These are phyloP conservation scores for Vulpes vulpes DNA, from an alignment of 2,113 vertebrate genomes.

Conservation along the genomic window DNA sequence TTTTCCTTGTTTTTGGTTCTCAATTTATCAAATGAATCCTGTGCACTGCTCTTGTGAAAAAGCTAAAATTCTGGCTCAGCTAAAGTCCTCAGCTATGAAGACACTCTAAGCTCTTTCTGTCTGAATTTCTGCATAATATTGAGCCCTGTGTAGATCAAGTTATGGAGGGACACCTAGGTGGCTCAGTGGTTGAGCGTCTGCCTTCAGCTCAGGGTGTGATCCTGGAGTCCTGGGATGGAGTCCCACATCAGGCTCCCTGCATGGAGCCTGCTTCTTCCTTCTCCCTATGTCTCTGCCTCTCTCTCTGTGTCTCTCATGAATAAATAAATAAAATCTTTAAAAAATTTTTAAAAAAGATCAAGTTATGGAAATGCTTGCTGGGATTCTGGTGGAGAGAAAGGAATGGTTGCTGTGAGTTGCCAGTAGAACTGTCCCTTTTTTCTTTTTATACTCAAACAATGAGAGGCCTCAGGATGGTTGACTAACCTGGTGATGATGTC, in stretches of 20 bases:
- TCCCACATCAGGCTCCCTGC: no score
- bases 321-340: no score
- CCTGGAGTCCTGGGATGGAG: no score
- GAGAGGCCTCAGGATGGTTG: neutral
- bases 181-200: no score
- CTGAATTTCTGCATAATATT: neutral
- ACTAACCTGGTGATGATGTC: slow-evolving; percentile 93
- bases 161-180: no score
- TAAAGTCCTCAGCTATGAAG: neutral
- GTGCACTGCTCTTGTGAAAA: neutral
- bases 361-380: neutral
- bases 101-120: neutral
- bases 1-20: neutral
- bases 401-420: neutral
- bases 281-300: no score
- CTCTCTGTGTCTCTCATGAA: no score
- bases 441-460: neutral
- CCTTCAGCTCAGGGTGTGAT: no score
- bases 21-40: neutral
- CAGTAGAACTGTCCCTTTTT: neutral
- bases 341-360: neutral
- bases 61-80: neutral
- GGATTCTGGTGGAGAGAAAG: neutral
- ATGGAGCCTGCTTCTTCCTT: no score
- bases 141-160: neutral